Evolutionary conservation across 37 sponge, comb jelly and placozoan species (phyloP).

Genomic region (Amphimedon queenslandica): DNA sequence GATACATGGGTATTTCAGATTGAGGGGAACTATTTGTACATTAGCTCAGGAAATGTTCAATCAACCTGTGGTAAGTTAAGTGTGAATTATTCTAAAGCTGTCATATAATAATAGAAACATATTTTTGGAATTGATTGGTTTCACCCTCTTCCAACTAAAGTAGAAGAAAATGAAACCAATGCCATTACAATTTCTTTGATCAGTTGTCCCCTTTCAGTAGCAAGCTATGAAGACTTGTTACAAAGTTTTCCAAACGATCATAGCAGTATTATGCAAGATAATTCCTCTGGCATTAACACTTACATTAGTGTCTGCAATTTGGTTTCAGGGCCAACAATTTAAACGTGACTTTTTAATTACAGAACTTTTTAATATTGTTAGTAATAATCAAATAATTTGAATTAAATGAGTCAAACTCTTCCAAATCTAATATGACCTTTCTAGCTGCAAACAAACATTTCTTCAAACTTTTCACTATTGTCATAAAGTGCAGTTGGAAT

Average conservation of each 20-base stretch:
- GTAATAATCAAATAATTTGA: no score
- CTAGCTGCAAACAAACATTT: not conserved
- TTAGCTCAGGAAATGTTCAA: not conserved
- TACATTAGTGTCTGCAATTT: slow-evolving; percentile 1
- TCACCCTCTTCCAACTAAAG: slow-evolving; percentile 1
- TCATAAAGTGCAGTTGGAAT: slow-evolving; percentile 8
- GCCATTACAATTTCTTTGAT: not conserved
- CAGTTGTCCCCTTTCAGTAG: not conserved
- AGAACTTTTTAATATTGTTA: no score
- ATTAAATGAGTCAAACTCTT: not conserved
- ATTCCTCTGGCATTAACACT: slow-evolving; percentile 11
- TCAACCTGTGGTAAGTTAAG: not conserved
- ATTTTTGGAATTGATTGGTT: slow-evolving; percentile 23
- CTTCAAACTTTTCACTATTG: slow-evolving; percentile 10
- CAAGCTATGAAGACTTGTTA: not conserved
- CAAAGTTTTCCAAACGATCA: not conserved
- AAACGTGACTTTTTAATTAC: not conserved
- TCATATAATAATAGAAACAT: not conserved
- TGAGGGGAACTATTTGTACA: not conserved
- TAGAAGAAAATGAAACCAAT: not conserved
- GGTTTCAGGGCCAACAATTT: not conserved
- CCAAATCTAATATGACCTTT: slow-evolving; percentile 11
- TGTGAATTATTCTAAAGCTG: not conserved
- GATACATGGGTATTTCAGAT: not conserved
- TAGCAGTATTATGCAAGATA: not conserved